Conservation (phyloP, 2,888 invertebrate genomes). For the Sympetrum striolatum region DNA sequence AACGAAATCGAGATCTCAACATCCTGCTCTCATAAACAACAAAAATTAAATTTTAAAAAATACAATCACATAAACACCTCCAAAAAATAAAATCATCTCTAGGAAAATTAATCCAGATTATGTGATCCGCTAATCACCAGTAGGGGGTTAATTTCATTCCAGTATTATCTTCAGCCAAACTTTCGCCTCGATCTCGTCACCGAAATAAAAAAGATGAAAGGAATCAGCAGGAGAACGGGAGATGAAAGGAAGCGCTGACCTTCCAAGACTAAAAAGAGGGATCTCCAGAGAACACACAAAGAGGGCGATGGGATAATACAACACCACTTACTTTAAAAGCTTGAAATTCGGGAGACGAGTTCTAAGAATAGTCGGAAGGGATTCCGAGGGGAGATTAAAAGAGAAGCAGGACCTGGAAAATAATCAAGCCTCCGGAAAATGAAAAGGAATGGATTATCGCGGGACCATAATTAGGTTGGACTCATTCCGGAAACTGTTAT, state of each 20-base stretch:
- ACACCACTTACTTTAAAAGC: background rate
- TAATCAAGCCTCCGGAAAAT: background rate
- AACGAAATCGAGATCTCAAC: too few species aligned
- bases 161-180: too few species aligned
- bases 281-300: background rate
- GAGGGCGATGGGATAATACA: background rate
- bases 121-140: too few species aligned
- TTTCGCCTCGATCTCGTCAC: background rate
- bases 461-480: too few species aligned
- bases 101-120: too few species aligned
- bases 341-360: background rate
- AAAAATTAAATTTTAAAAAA: too few species aligned
- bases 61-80: too few species aligned
- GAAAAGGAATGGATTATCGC: background rate
- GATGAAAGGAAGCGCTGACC: background rate
- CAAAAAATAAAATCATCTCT: too few species aligned
- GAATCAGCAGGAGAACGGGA: background rate
- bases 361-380: background rate
- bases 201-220: background rate
- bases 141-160: too few species aligned
- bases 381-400: background rate
- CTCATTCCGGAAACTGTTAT: too few species aligned
- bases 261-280: background rate
- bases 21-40: too few species aligned
- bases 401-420: background rate